Conservation (phyloP, 2,797 vertebrate genomes). For the Eulemur coronatus region DNA sequence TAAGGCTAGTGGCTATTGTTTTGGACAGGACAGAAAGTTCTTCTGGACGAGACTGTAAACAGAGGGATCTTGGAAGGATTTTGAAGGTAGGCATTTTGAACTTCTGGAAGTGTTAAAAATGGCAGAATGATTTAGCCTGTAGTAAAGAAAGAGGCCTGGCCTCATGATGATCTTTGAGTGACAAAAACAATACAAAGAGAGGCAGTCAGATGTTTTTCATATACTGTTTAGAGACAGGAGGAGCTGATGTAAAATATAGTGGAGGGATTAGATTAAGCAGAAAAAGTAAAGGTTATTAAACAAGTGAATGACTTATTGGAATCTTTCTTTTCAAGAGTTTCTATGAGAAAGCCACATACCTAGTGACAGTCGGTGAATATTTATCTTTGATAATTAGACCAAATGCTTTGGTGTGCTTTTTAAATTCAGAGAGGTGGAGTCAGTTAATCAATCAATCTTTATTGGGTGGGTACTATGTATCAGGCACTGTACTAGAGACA, state of each 20-base stretch:
- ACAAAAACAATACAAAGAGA: background rate
- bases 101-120: constrained; percentile 7
- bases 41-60: background rate
- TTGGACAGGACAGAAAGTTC: background rate
- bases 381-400: background rate
- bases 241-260: constrained; percentile 16
- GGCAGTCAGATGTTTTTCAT: background rate
- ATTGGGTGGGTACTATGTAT: background rate
- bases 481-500: background rate
- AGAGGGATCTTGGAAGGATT: constrained; percentile 5
- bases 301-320: background rate
- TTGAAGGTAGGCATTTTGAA: background rate
- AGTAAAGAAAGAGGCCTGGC: background rate
- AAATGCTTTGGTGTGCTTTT: background rate
- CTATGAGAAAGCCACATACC: background rate
- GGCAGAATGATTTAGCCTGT: constrained; percentile 40
- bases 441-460: background rate
- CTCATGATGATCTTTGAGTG: background rate
- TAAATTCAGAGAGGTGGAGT: background rate
- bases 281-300: background rate
- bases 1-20: background rate
- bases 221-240: background rate
- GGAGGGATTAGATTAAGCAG: background rate
- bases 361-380: background rate
- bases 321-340: background rate